Base-by-base conservation (phyloP, 2,888 invertebrate genomes). In the Eupithecia inturbata region DNA sequence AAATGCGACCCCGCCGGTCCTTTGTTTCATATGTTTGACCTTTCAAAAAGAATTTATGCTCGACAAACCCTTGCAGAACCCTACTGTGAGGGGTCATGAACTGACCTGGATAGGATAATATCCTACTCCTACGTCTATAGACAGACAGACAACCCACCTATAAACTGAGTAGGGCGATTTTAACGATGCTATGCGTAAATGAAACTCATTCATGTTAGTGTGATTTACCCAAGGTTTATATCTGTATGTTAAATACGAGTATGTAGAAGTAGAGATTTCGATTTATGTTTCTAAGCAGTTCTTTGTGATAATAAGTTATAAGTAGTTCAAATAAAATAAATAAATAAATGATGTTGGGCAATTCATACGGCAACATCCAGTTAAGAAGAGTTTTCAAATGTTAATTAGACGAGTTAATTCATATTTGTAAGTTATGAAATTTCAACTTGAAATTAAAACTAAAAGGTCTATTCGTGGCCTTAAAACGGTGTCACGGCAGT, bases 21-120 rank as follows among this genome's bases (percentile, higher is more conserved):
- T 66, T 74, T 68, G 71, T 74, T 72, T 72, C 73, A 68, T 72
- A 63, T 69, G 68, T 41, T 71, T 78, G 67, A 71, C 69, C 69
- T 75, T 73, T 73, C 71, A 69, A 72, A 76, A 74, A 78, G 71
- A 78, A 76, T 72, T 68, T 33, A 74, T 73, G 73, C 74, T 77
- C 76, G 72, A 72, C 57, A 71, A 79, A 81, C 79, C 80, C 79
- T 81, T 78, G 76, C 77, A 79, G 78, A 81, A 78, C 81, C 81
- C 80, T 79, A 74, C 75, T 75, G 75, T 73, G 67, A 75, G 72
- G 80, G 80, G 77, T 80, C 81, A 77, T 78, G 81, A 79, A 79
- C 79, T 81, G 81, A 82, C 81, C 80, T 81, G 71, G 76, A 78
- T 81, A 72, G 62, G 68, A 36, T 39, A 36, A 64, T 36, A 36